Evolutionary conservation across 64 coral and sea anemone species (phyloP).

Genomic region (Stylophora pistillata): DNA sequence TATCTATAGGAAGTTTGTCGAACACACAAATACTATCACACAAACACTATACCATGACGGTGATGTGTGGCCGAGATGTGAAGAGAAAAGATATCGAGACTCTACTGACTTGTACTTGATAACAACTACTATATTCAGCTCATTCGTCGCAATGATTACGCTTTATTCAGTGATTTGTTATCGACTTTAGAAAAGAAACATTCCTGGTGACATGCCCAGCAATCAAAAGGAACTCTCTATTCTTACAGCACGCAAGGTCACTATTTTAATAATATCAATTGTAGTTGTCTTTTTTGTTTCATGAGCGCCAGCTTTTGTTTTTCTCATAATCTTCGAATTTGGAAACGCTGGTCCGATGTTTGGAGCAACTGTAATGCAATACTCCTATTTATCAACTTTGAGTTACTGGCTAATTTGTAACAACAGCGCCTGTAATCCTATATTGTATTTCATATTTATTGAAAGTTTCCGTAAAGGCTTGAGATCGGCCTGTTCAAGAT

Average conservation of each 20-base stretch:
- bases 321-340: not conserved
- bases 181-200: conserved; percentile 22
- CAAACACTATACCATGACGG: not conserved
- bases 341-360: not conserved
- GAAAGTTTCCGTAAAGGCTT: not conserved
- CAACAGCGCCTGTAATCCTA: not conserved
- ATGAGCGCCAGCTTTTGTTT: conserved; percentile 3
- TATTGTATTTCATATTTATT: not conserved
- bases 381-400: not conserved
- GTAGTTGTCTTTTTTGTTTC: conserved; percentile 4
- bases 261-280: conserved; percentile 1
- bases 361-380: not conserved
- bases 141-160: not conserved
- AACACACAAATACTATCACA: not conserved
- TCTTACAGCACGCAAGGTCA: not conserved
- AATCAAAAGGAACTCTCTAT: not conserved
- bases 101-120: not conserved
- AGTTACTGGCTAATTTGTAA: not conserved
- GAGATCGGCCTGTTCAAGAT: not conserved
- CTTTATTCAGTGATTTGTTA: conserved; percentile 25
- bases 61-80: not conserved
- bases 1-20: not conserved
- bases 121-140: not conserved
- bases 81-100: not conserved
- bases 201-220: conserved; percentile 21